A percentile compares a stretch with the other conserved stretches of the same genome.
These are phyloP conservation scores for Trachymyrmex cornetzi DNA, from an alignment of 1,140 invertebrate genomes.

Conservation along the genomic window DNA sequence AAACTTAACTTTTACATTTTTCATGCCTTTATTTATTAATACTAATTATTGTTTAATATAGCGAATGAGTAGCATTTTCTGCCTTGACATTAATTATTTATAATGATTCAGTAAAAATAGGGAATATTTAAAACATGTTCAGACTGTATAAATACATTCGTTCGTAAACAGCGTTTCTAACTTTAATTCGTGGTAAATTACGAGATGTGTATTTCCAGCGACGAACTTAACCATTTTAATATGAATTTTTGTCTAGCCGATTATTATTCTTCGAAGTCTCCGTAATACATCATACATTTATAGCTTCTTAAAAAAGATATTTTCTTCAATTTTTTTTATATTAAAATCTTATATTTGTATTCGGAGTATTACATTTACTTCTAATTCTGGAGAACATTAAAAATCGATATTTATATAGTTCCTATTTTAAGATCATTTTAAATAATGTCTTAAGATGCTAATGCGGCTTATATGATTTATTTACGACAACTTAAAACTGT, in stretches of 20 bases:
- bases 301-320: background rate
- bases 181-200: background rate
- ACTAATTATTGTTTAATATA: background rate
- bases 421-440: too few relatives aligned
- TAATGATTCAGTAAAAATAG: background rate
- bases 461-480: background rate
- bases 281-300: background rate
- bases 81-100: background rate
- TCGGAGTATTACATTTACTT: too few relatives aligned
- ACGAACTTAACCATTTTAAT: background rate
- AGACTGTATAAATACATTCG: background rate
- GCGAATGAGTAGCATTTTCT: background rate
- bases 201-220: background rate
- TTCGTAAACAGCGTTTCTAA: background rate
- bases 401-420: too few relatives aligned
- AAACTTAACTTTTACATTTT: background rate
- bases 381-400: too few relatives aligned
- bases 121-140: background rate
- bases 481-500: too few relatives aligned
- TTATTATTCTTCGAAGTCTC: background rate
- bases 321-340: background rate
- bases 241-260: background rate
- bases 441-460: too few relatives aligned
- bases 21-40: background rate
- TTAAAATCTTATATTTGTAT: background rate